phyloP scores from a whole-genome alignment of 1,140 invertebrate genomes.

The Papilio glaucus region DNA sequence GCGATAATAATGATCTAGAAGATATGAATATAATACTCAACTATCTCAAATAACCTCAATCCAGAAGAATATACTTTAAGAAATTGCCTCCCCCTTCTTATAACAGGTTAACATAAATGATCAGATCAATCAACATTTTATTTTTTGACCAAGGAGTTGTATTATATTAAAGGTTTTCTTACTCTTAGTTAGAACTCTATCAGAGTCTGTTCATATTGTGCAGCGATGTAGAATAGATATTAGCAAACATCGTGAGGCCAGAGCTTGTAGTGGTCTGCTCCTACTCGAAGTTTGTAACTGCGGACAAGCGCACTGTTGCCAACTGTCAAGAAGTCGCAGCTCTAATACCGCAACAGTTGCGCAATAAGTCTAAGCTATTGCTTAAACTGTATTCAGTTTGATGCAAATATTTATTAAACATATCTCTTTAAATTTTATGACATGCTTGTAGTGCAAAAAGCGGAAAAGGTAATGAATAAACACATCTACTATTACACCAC shows the following conservation, averaged over 20 bases:
- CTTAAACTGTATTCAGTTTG: too few species aligned
- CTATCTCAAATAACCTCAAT: too few species aligned
- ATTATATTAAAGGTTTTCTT: background rate
- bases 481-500: too few species aligned
- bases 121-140: too few species aligned
- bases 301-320: conserved; percentile 6
- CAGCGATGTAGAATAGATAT: background rate
- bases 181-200: background rate
- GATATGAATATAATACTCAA: too few species aligned
- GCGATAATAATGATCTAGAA: too few species aligned
- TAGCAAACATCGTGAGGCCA: background rate
- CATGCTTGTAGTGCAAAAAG: too few species aligned
- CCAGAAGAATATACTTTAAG: background rate
- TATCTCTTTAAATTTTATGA: too few species aligned
- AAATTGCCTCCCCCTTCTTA: background rate
- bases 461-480: too few species aligned
- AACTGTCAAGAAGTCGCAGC: conserved; percentile 10
- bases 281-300: background rate
- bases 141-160: too few species aligned
- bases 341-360: background rate
- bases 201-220: background rate
- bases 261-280: background rate
- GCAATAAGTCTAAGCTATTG: background rate
- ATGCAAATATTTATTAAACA: too few species aligned
- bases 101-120: too few species aligned